These are phyloP conservation scores for Microcebus jonahi DNA, from an alignment of 2,113 vertebrate species.

Conservation along the genomic window DNA sequence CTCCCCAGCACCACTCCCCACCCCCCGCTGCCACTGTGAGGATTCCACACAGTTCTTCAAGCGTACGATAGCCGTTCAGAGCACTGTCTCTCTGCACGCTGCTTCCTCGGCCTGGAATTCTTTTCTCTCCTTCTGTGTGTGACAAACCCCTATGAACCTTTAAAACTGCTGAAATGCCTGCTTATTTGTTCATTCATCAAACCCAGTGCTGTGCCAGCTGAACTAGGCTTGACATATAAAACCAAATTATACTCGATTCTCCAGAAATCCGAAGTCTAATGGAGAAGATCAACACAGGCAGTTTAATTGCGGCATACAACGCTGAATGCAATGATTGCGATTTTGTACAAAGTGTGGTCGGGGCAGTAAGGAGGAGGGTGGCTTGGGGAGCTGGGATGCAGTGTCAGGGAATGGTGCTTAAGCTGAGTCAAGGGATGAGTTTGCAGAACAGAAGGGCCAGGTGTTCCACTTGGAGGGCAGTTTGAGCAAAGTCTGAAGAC, in stretches of 20 bases:
- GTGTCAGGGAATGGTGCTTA: background rate
- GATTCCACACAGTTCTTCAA: background rate
- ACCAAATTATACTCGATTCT: background rate
- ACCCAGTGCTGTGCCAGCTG: background rate
- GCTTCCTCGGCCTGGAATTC: background rate
- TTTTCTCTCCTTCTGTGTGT: background rate
- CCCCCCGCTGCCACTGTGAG: background rate
- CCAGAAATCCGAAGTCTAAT: background rate
- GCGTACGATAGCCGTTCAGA: background rate
- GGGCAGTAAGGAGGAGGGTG: background rate
- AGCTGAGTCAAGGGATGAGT: background rate
- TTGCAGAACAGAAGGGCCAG: background rate
- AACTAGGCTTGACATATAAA: background rate
- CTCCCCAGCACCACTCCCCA: background rate
- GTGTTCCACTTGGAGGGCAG: background rate
- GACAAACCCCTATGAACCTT: background rate
- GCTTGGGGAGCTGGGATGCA: background rate
- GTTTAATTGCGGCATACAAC: accelerated
- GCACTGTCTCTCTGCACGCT: background rate
- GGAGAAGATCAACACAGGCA: background rate
- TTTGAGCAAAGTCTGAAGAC: background rate
- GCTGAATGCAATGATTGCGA: background rate
- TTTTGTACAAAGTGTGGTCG: background rate
- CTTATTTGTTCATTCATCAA: background rate
- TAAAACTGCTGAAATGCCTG: background rate